Percentiles rank a stretch among this genome's conserved stretches.
phyloP scores from a whole-genome alignment of 2,888 invertebrate genomes.

The Nephrotoma flavescens region DNA sequence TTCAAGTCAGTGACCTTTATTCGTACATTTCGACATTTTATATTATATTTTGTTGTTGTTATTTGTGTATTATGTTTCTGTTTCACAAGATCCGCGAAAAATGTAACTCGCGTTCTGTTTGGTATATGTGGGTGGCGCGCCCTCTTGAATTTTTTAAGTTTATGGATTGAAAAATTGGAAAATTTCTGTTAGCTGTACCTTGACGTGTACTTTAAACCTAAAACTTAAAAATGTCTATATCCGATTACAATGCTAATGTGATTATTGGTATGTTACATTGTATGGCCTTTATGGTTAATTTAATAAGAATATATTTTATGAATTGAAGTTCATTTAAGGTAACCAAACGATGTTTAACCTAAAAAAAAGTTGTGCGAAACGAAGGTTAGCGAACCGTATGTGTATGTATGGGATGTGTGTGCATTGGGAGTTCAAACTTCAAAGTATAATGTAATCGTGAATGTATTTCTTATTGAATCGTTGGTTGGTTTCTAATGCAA shows the following conservation, averaged over 20 bases:
- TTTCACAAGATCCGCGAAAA: neutral
- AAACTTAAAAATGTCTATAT: neutral
- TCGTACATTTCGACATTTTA: neutral
- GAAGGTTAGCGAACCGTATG: neutral
- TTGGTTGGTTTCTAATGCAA: neutral
- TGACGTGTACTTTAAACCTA: neutral
- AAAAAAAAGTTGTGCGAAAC: neutral
- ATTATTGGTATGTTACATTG: neutral
- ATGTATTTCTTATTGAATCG: neutral
- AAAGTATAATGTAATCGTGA: neutral
- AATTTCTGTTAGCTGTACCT: neutral
- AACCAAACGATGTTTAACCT: neutral
- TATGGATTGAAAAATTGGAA: neutral
- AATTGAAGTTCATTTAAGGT: neutral
- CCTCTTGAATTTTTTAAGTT: neutral
- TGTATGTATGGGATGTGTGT: neutral
- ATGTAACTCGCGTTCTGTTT: neutral
- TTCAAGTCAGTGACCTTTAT: neutral
- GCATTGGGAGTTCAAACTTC: neutral
- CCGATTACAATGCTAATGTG: neutral
- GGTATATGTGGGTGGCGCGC: neutral
- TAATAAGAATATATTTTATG: neutral
- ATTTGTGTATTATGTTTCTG: neutral
- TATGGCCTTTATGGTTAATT: neutral
- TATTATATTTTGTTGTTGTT: neutral